Evolutionary conservation across 2,113 vertebrate genomes (phyloP).

Genomic region (Rhinoderma darwinii): DNA sequence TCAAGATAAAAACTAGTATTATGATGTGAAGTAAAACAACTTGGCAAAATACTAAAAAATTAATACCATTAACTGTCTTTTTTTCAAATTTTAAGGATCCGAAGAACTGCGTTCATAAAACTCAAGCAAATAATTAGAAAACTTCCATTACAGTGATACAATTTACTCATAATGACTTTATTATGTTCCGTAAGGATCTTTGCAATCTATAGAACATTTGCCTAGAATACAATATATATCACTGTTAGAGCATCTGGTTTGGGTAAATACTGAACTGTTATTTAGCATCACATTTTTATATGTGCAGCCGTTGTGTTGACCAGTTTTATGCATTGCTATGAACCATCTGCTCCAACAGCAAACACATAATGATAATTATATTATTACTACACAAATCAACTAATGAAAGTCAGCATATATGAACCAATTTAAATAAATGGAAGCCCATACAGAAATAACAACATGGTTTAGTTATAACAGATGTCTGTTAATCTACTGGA

Average conservation of each 20-base stretch:
- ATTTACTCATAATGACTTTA: not conserved
- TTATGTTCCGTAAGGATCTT: not conserved
- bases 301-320: conserved; percentile 38
- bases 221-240: not conserved
- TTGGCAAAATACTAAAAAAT: not conserved
- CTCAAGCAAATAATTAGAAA: not conserved
- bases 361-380: conserved; percentile 37
- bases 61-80: not conserved
- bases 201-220: not conserved
- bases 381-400: conserved; percentile 46
- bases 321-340: conserved; percentile 28
- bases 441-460: not conserved
- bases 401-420: conserved; percentile 50
- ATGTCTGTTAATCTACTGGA: conserved; percentile 13
- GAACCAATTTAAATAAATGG: conserved; percentile 36
- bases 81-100: not conserved
- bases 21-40: too few species aligned
- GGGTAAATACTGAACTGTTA: not conserved
- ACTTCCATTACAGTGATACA: not conserved
- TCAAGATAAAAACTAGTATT: too few species aligned
- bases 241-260: conserved; percentile 24
- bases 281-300: conserved; percentile 31
- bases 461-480: not conserved
- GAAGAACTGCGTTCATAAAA: not conserved
- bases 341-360: conserved; percentile 36